A percentile compares a stretch with the other conserved stretches of the same genome.
These are phyloP conservation scores for Pachycephus smyrnensis DNA, from an alignment of 2,888 invertebrate genomes.

Conservation along the genomic window DNA sequence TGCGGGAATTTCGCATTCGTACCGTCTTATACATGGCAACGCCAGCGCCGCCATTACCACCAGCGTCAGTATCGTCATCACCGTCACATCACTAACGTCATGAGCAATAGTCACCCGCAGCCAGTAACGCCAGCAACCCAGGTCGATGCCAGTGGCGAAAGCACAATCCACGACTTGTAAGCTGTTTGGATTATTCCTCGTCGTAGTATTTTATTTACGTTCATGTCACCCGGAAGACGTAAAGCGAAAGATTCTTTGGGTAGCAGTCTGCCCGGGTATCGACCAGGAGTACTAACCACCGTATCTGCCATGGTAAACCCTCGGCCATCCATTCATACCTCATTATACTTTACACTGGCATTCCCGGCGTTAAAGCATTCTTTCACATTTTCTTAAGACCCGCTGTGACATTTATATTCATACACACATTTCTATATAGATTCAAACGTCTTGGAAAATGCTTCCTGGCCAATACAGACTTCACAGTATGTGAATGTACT, in stretches of 20 bases:
- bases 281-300: neutral
- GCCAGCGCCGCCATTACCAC: neutral
- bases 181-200: neutral
- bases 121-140: neutral
- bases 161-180: neutral
- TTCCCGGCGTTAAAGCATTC: neutral
- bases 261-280: neutral
- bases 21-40: neutral
- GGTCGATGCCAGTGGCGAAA: neutral
- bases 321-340: neutral
- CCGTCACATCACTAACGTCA: neutral
- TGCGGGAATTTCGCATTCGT: conserved; percentile 18
- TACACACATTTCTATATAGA: neutral
- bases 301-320: neutral
- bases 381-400: neutral
- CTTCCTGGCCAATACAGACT: neutral
- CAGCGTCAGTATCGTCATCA: neutral
- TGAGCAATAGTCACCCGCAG: neutral
- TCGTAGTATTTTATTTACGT: neutral
- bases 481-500: neutral
- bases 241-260: neutral
- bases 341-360: neutral
- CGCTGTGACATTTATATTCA: neutral
- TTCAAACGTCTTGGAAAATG: neutral
- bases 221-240: neutral